These are phyloP conservation scores for Menidia menidia DNA, from an alignment of 2,797 vertebrate genomes.

Conservation along the genomic window DNA sequence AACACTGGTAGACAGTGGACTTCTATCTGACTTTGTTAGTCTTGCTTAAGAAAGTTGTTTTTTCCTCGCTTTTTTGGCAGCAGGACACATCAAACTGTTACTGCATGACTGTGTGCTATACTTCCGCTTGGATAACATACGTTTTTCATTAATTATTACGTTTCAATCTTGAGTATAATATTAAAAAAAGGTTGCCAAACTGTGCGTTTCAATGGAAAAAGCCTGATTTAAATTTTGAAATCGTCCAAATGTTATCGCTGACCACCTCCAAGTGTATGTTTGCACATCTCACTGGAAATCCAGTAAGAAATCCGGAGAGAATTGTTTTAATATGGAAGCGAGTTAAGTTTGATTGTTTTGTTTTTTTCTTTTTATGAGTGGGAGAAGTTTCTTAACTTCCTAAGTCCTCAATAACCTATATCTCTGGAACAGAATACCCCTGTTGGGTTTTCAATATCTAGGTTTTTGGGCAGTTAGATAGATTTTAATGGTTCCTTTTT, in stretches of 20 bases:
- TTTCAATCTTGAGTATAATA: not conserved
- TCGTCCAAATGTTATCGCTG: not conserved
- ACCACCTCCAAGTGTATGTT: not conserved
- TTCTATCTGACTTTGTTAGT: constrained; percentile 12
- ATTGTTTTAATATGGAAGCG: not conserved
- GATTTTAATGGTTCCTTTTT: too few species aligned
- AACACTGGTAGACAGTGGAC: not conserved
- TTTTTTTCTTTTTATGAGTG: too few species aligned
- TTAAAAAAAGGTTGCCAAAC: not conserved
- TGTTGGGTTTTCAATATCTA: too few species aligned
- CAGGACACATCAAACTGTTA: not conserved
- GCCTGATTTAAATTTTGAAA: not conserved
- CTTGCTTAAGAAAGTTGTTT: not conserved
- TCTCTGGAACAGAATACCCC: too few species aligned
- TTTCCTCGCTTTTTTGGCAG: not conserved
- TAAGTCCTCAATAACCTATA: too few species aligned
- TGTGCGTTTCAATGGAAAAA: not conserved
- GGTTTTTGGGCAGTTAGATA: too few species aligned
- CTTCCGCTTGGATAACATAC: not conserved
- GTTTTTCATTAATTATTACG: constrained; percentile 1
- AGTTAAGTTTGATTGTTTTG: not conserved
- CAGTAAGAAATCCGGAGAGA: too few species aligned
- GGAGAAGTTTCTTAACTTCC: too few species aligned
- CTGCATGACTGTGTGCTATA: not conserved
- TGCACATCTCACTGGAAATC: not conserved